Evolutionary conservation across 2,113 vertebrate genomes (phyloP), one percentile per base, ranked within the genome.

Genomic region (Tragulus kanchil): DNA sequence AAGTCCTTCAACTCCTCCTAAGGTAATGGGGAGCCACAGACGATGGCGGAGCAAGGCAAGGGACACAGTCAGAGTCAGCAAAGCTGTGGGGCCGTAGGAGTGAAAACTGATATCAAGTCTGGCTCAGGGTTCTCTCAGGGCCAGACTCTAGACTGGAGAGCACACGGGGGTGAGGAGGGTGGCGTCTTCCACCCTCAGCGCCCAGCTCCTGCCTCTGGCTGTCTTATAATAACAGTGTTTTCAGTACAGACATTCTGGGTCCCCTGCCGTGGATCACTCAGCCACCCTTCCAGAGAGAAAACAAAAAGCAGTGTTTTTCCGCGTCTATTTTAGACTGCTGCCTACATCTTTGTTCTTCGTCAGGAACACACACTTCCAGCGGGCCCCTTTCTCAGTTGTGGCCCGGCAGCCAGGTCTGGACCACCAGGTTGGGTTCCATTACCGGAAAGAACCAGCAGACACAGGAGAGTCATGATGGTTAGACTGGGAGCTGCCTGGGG

Each of bases 321-420:
- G 12, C 59, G 90, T 96, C 93, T 97, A 94, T 96, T 79, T 83
- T 79, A 73, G n/a, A 89, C 73, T 93, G 73, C 94, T 96, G 77
- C 96, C 97, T 96, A 95, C 73, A 85, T 95, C 91, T 96, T 88
- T 92, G 94, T 92, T 96, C 95, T 93, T 85, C 45, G 12, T n/a
- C 85, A 95, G 77, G 85, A 54, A 0, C 85, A 92, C 73, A 0
- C 56, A 52, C 73, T 79, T 81, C 94, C 50, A 0, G 75, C 69
- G 92, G 78, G 36, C 52, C 82, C 25, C 25, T 0, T 71, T 82
- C 75, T 97, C 92, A n/a, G 65, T 48, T 56, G 56, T 28, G 71
- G 81, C 89, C 93, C 1, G 8, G 86, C 85, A 93, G 95, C 93
- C 71, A 86, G 93, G 61, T 90, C 93, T 84, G 9, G 85, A 94